Evolutionary conservation across 1,140 invertebrate species (phyloP), one percentile per base, ranked within the genome.

Genomic region (Listronotus bonariensis): DNA sequence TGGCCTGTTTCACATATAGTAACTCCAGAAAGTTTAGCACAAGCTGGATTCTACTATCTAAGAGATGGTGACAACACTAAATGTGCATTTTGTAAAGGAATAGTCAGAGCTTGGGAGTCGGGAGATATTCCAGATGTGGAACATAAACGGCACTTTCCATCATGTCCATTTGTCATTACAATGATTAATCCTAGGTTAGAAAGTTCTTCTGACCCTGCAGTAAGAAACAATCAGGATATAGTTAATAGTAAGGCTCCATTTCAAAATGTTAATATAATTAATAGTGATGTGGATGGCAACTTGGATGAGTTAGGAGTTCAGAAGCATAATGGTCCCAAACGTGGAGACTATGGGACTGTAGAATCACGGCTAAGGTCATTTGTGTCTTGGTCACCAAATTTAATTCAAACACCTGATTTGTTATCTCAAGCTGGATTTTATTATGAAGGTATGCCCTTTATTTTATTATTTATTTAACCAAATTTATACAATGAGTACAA

Each of bases 31-130:
- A 83, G 86, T 12, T 79, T 96, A 61, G 93, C 92, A 0, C 83
- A 83, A 76, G 90, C 92, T 67, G 94, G 93, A 6, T 96, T 95
- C 79, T 92, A 89, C 74, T 93, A 90, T 74, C 79, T 89, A 12
- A 78, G 81, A 63, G 65, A 75, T 6, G 73, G 76, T 26, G 85
- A 86, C 45, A 81, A 90, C 76, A 91, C 95, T 0, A 85, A 91
- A 68, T 97, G 94, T 80, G 90, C 87, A 11, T 95, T 87, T 83
- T 95, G 92, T 79, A 83, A 84, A 70, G 90, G 87, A 54, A 79
- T 92, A 42, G 82, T 89, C 69, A 83, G 80, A 67, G 83, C 85
- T 69, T 96, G 89, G 92, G 86, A 86, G 78, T 76, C 73, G 61
- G 87, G 84, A 61, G 92, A 89, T 81, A 84, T 85, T 73, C 92